Percentiles rank a stretch among this genome's conserved stretches.
Conservation (phyloP, 92 coral and sea anemone species). For the Blastomussa wellsi region DNA sequence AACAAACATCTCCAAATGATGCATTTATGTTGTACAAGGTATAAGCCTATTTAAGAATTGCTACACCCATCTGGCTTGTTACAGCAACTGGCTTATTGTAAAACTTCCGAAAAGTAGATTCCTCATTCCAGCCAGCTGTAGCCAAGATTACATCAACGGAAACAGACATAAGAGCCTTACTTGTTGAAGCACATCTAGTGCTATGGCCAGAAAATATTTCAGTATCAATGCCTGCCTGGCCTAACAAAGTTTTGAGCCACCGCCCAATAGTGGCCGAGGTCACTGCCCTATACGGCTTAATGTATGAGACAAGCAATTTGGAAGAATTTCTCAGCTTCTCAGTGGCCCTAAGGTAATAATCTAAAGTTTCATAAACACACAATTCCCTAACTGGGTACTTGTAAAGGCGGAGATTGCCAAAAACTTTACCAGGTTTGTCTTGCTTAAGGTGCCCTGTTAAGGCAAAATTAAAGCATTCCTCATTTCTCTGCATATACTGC, state of each 20-base stretch:
- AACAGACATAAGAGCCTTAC: too few relatives aligned
- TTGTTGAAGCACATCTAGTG: too few relatives aligned
- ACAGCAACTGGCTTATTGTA: too few relatives aligned
- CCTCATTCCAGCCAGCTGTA: too few relatives aligned
- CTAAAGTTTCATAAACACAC: constrained; percentile 57
- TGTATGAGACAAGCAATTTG: background rate
- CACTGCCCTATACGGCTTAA: background rate
- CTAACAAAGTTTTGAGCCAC: background rate
- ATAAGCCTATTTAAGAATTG: too few relatives aligned
- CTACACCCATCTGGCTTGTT: too few relatives aligned
- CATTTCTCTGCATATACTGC: constrained; percentile 32
- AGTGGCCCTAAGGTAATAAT: constrained; percentile 41
- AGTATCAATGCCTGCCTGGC: background rate
- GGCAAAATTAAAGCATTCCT: constrained; percentile 38
- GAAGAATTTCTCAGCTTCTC: constrained; percentile 32
- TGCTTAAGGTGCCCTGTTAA: constrained; percentile 50
- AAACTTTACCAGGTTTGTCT: constrained; percentile 55
- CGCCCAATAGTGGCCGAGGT: background rate
- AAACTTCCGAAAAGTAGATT: too few relatives aligned
- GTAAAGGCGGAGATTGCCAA: constrained; percentile 42
- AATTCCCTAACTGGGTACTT: constrained; percentile 43
- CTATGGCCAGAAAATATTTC: background rate
- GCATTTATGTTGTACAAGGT: too few relatives aligned
- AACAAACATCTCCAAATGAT: too few relatives aligned
- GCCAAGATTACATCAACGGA: too few relatives aligned